Base-by-base conservation (phyloP, 2,888 invertebrate genomes). In the Fragum sueziense region DNA sequence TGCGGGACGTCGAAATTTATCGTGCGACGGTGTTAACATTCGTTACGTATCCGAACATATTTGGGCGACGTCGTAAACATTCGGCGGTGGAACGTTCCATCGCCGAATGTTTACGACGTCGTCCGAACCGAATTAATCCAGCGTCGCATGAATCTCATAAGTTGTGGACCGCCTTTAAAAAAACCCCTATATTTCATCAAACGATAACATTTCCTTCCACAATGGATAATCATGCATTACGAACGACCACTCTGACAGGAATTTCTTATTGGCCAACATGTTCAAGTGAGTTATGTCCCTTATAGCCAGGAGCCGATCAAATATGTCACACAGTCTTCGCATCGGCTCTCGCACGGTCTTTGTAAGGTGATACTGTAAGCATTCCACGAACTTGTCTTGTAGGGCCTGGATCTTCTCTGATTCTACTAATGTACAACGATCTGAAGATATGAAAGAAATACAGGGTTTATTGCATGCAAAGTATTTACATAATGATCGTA, bases 351-450 rank as follows among this genome's bases (percentile, higher is more conserved):
- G 29, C 1, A 41, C 52, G 3, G 71, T 72, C 62, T 78, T 81
- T 11, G 27, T 22, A 2, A 84, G 65, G 17, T 81, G 83, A 62
- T 87, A 82, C n/a, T 81, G 75, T 22, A 89, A 67, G 34, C 87
- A 88, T 27, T 86, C 84, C 17, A 88, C 69, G 59, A 85, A 76
- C 31, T 82, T 85, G 82, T 87, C 88, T 37, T 89, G 89, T 1
- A 88, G 70, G 7, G 76, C 59, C 25, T 82, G 79, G 2, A 88
- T 86, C 54, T 82, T 68, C 17, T 82, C 76, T 22, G 79, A 76
- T 22, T 87, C 84, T 6, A 79, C 57, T 37, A 88, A 70, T 1
- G 62, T 25, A 74, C 87, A 88, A 20, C 88, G 87, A 75, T 88
- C 88, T 88, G 80, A n/a, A 70, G n/a, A n/a, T n/a, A n/a, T n/a